These are phyloP conservation scores for Gymnocheta viridis DNA, from an alignment of 2,888 invertebrate species.

Conservation along the genomic window DNA sequence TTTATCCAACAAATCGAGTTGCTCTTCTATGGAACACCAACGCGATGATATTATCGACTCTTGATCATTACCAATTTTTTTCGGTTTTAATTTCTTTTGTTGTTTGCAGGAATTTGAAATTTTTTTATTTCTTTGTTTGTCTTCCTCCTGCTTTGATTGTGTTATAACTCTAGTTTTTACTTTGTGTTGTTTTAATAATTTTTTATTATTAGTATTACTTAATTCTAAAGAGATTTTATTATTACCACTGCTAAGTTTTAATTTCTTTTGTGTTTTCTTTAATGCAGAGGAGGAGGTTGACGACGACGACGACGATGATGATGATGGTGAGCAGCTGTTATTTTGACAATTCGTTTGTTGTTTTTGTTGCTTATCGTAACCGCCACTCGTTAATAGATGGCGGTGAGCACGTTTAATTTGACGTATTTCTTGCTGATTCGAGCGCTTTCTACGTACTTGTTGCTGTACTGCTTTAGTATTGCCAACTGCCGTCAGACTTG, in stretches of 20 bases:
- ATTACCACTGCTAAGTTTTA: slow-evolving; percentile 66
- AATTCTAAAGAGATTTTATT: slow-evolving; percentile 71
- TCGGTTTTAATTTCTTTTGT: slow-evolving; percentile 54
- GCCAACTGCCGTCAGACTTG: slow-evolving; percentile 43
- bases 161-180: slow-evolving; percentile 69
- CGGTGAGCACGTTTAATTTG: slow-evolving; percentile 81
- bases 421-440: slow-evolving; percentile 75
- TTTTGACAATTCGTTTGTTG: slow-evolving; percentile 52
- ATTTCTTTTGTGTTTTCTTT: slow-evolving; percentile 65
- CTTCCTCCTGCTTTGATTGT: slow-evolving; percentile 59
- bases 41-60: slow-evolving; percentile 79
- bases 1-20: slow-evolving; percentile 78
- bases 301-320: slow-evolving; percentile 52
- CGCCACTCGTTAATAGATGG: slow-evolving; percentile 80
- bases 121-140: slow-evolving; percentile 49
- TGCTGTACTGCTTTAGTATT: slow-evolving; percentile 51
- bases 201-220: slow-evolving; percentile 62
- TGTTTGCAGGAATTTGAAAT: slow-evolving; percentile 1
- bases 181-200: slow-evolving; percentile 61
- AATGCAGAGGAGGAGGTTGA: slow-evolving; percentile 57
- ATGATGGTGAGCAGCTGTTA: slow-evolving; percentile 63
- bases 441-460: slow-evolving; percentile 74
- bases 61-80: slow-evolving; percentile 57
- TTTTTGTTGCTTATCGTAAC: slow-evolving; percentile 73
- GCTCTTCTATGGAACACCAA: slow-evolving; percentile 81